Evolutionary conservation across 2,797 vertebrate species (phyloP).

Genomic region (Microctenopoma steveboyesi): DNA sequence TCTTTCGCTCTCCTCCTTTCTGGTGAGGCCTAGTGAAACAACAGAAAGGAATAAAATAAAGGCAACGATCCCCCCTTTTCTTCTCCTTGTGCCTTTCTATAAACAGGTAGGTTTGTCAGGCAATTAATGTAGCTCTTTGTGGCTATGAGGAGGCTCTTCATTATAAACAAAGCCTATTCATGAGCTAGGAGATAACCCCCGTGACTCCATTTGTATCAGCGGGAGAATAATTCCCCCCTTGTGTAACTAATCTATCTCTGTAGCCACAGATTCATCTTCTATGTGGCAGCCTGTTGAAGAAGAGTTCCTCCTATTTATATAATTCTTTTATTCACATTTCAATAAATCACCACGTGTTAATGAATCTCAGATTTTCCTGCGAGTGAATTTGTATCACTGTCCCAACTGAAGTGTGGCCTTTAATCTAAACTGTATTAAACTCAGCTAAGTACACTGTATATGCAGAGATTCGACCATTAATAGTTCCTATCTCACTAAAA

Average conservation of each 20-base stretch:
- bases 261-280: slow-evolving; percentile 65
- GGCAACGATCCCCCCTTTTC: slow-evolving; percentile 17
- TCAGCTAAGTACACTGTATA: not conserved
- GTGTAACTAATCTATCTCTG: slow-evolving; percentile 72
- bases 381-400: slow-evolving; percentile 5
- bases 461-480: not conserved
- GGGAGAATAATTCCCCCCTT: slow-evolving; percentile 69
- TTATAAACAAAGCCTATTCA: slow-evolving; percentile 75
- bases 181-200: slow-evolving; percentile 62
- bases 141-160: slow-evolving; percentile 52
- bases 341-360: slow-evolving; percentile 12
- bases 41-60: slow-evolving; percentile 35
- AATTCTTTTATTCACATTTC: slow-evolving; percentile 40
- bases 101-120: slow-evolving; percentile 48
- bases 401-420: not conserved
- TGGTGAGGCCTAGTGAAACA: slow-evolving; percentile 22
- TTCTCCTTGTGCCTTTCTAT: slow-evolving; percentile 35
- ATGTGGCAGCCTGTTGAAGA: slow-evolving; percentile 57
- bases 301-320: slow-evolving; percentile 35
- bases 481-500: not conserved
- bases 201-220: slow-evolving; percentile 66
- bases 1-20: not conserved
- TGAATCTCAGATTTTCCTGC: slow-evolving; percentile 8
- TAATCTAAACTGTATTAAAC: not conserved
- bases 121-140: slow-evolving; percentile 59